Conservation (phyloP, 2,113 vertebrate genomes). For the Siniperca knerii region DNA sequence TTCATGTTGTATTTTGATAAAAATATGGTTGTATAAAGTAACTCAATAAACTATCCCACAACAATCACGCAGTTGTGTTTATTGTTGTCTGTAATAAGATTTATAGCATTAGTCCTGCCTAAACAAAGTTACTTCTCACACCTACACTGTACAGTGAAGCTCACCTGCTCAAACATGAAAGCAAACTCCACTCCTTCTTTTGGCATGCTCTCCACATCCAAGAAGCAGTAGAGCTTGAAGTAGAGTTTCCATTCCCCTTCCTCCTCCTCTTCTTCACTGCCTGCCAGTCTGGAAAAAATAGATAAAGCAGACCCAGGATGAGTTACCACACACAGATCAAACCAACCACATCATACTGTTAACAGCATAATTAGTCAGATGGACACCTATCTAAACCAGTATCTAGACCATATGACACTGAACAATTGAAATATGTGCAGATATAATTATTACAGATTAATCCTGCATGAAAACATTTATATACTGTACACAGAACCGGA, state of each 20-base stretch:
- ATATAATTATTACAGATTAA: not conserved
- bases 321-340: not conserved
- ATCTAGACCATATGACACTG: not conserved
- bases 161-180: slow-evolving; percentile 95
- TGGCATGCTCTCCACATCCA: slow-evolving; percentile 93
- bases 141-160: not conserved
- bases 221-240: slow-evolving; percentile 95
- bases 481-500: not conserved
- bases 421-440: not conserved
- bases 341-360: not conserved
- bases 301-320: not conserved
- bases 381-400: not conserved
- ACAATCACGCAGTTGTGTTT: not conserved
- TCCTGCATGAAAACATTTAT: not conserved
- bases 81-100: not conserved
- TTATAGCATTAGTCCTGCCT: not conserved
- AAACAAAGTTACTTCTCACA: not conserved
- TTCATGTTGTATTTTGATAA: too few relatives aligned
- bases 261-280: slow-evolving; percentile 89
- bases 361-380: not conserved
- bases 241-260: slow-evolving; percentile 92
- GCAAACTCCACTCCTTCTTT: slow-evolving; percentile 95
- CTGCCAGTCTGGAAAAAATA: slow-evolving; percentile 84
- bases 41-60: not conserved
- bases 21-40: too few relatives aligned